Evolutionary conservation across 2,797 vertebrate species (phyloP), one percentile per base, ranked within the genome.

Genomic region (Tamandua tetradactyla): DNA sequence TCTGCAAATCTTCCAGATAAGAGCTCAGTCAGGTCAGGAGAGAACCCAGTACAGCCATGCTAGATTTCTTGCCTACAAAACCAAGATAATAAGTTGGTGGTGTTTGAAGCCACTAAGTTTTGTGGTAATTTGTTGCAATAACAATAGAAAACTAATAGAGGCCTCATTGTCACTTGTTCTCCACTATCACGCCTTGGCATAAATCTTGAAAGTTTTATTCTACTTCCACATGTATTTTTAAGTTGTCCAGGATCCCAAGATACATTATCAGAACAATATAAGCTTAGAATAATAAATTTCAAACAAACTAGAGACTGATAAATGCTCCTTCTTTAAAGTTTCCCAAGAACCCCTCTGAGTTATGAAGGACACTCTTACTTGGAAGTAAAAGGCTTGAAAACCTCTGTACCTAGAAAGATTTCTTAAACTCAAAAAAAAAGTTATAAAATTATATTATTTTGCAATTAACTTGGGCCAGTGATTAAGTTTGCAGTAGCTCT

Each of bases 381-480:
- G 35, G 74, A 44, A 32, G 17, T 44, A 80, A 68, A 66, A 74
- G 52, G 23, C 47, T 79, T 32, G 27, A 69, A 52, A 30, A 42
- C 7, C 47, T 57, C 86, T 27, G n/a, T n/a, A n/a, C n/a, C n/a
- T n/a, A n/a, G n/a, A n/a, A n/a, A n/a, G n/a, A n/a, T n/a, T 25
- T 84, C 47, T 84, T 64, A 59, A 78, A 76, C 42, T 83, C 42
- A 30, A 22, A 52, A 87, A 30, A 22, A 42, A 87, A 81, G 40
- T 69, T 72, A 62, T n/a, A 72, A 83, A 87, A 68, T 66, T 49
- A 13, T 64, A 64, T 64, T 69, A 57, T 68, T 86, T 96, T 82
- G 35, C 14, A n/a, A 0, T 61, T 88, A 88, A 87, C 14, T 78
- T 47, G 35, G 20, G 18, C 37, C 37, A 49, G 14, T 62, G 20